A percentile compares a stretch with the other conserved stretches of the same genome.
Evolutionary conservation across 2,797 vertebrate species (phyloP).

Genomic region (Onychomys leucogaster): DNA sequence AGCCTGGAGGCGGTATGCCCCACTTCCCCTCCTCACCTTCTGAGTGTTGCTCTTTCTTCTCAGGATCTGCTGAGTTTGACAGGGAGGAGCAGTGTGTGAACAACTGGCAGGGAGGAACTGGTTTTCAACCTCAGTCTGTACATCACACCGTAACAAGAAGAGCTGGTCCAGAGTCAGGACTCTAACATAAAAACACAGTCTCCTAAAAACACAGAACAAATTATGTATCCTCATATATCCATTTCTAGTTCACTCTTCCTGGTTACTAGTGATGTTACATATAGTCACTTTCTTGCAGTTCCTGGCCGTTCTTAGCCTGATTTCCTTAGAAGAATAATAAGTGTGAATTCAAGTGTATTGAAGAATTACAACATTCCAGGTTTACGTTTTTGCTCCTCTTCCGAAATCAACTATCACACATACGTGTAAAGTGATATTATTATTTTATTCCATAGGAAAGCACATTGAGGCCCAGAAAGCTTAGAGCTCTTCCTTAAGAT

Average conservation of each 20-base stretch:
- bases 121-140: neutral
- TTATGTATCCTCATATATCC: too few relatives aligned
- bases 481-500: neutral
- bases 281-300: neutral
- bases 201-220: neutral
- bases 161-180: neutral
- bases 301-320: neutral
- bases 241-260: neutral
- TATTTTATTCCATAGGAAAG: neutral
- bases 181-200: neutral
- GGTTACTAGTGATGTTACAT: neutral
- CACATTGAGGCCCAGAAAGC: neutral
- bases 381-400: neutral
- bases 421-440: neutral
- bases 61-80: too few relatives aligned
- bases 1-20: neutral
- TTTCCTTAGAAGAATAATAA: neutral
- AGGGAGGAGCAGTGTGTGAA: neutral
- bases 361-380: neutral
- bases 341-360: neutral
- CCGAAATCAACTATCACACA: neutral
- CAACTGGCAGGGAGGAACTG: neutral
- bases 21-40: neutral
- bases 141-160: neutral
- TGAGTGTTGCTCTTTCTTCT: neutral